These are phyloP conservation scores for Drosophila paulistorum DNA, from an alignment of 1,140 invertebrate species.

Conservation along the genomic window DNA sequence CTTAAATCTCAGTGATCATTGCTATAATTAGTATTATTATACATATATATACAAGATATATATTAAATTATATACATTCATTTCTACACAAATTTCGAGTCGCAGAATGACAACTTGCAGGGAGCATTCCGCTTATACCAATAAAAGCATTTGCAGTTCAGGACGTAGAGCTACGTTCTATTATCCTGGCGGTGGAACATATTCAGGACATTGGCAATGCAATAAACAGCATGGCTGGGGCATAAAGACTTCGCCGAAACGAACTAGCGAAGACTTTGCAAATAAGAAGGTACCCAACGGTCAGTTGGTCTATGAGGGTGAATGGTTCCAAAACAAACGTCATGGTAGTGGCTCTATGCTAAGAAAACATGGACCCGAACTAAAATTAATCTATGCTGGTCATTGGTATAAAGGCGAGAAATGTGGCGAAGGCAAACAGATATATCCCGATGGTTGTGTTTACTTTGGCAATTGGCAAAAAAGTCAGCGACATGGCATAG, in stretches of 20 bases:
- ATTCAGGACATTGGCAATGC: slow-evolving; percentile 65
- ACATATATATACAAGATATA: no score
- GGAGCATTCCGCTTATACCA: slow-evolving; percentile 47
- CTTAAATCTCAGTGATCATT: no score
- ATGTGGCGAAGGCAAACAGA: slow-evolving; percentile 82
- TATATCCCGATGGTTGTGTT: slow-evolving; percentile 69
- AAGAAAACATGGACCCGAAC: slow-evolving; percentile 50
- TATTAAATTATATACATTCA: background rate
- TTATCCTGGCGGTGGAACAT: slow-evolving; percentile 65
- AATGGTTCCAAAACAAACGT: slow-evolving; percentile 84
- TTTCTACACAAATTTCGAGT: slow-evolving; percentile 26
- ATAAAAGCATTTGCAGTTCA: slow-evolving; percentile 52
- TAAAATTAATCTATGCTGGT: slow-evolving; percentile 82
- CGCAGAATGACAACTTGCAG: slow-evolving; percentile 49
- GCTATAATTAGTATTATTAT: no score
- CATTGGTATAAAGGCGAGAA: slow-evolving; percentile 84
- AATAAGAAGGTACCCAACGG: slow-evolving; percentile 50
- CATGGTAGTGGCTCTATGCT: slow-evolving; percentile 83
- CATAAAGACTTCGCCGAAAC: slow-evolving; percentile 40
- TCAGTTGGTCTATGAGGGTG: slow-evolving; percentile 84
- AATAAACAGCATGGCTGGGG: slow-evolving; percentile 63
- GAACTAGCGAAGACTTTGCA: slow-evolving; percentile 28
- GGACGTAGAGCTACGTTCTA: slow-evolving; percentile 56
- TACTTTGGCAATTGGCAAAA: slow-evolving; percentile 83
- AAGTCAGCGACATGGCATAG: slow-evolving; percentile 86